A percentile compares a stretch with the other conserved stretches of the same genome.
phyloP scores from a whole-genome alignment of 1,140 invertebrate genomes.

The Acyrthosiphon pisum region DNA sequence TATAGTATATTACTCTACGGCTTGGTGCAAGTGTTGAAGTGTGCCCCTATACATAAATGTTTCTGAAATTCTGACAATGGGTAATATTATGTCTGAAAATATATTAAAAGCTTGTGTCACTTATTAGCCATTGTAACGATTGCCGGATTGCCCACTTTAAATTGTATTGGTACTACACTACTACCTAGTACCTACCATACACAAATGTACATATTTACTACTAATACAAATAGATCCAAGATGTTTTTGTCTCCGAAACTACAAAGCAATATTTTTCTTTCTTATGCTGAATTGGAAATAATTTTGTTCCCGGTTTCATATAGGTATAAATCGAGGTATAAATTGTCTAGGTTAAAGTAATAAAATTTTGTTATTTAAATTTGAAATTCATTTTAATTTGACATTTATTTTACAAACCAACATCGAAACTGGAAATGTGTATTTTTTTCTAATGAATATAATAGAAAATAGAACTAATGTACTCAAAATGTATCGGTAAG shows the following conservation, averaged over 20 bases:
- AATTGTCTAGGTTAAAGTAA: not conserved
- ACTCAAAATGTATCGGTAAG: not conserved
- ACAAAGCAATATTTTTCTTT: not conserved
- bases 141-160: not conserved
- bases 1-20: not conserved
- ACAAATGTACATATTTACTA: not conserved
- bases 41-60: not conserved
- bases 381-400: not conserved
- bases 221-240: not conserved
- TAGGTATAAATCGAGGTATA: not conserved
- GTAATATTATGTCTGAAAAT: not conserved
- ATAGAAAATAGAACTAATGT: not conserved
- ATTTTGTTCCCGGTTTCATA: not conserved
- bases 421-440: not conserved
- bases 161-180: too few species aligned
- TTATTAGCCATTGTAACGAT: not conserved
- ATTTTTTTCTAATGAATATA: not conserved
- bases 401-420: not conserved
- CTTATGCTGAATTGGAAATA: not conserved
- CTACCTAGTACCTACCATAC: too few species aligned
- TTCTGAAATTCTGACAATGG: not conserved
- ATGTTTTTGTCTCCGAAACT: not conserved
- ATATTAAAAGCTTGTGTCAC: not conserved
- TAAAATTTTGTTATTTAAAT: not conserved
- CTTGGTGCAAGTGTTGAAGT: not conserved